phyloP scores from a whole-genome alignment of 2,888 invertebrate genomes.

The Sericinus montela region DNA sequence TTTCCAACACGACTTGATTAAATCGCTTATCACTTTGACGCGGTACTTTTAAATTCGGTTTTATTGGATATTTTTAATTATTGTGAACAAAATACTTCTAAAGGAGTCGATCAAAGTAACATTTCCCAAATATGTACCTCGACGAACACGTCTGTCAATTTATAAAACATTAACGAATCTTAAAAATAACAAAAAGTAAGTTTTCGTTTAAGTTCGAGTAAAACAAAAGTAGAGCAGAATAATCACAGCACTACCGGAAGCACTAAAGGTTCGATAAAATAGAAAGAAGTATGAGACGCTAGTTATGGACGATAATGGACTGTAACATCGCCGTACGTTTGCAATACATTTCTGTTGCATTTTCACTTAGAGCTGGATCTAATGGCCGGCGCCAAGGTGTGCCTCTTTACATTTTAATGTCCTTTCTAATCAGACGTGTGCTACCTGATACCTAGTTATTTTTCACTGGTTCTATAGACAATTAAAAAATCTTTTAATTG shows the following conservation, averaged over 20 bases:
- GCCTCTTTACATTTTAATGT: slow-evolving; percentile 49
- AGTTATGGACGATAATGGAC: slow-evolving; percentile 44
- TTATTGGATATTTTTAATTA: too few species aligned
- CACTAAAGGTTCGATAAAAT: slow-evolving; percentile 11
- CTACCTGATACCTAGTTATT: slow-evolving; percentile 6
- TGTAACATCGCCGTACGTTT: slow-evolving; percentile 39
- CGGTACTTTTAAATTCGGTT: too few species aligned
- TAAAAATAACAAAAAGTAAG: too few species aligned
- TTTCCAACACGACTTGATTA: too few species aligned
- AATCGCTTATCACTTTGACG: too few species aligned
- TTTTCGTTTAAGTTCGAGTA: too few species aligned
- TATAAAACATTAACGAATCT: too few species aligned
- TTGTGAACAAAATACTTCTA: too few species aligned
- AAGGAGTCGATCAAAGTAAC: too few species aligned
- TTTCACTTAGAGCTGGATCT: slow-evolving; percentile 42
- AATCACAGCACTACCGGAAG: slow-evolving; percentile 2
- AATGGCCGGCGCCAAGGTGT: slow-evolving; percentile 38
- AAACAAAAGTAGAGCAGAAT: slow-evolving; percentile 1
- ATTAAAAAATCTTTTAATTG: too few species aligned
- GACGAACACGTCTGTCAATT: too few species aligned
- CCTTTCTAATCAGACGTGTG: slow-evolving; percentile 26
- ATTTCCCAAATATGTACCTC: too few species aligned
- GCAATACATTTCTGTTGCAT: slow-evolving; percentile 60
- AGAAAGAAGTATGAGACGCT: slow-evolving; percentile 18
- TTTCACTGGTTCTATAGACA: slow-evolving; percentile 2